Conservation (phyloP, 2,113 vertebrate genomes). For the Gobius niger region DNA sequence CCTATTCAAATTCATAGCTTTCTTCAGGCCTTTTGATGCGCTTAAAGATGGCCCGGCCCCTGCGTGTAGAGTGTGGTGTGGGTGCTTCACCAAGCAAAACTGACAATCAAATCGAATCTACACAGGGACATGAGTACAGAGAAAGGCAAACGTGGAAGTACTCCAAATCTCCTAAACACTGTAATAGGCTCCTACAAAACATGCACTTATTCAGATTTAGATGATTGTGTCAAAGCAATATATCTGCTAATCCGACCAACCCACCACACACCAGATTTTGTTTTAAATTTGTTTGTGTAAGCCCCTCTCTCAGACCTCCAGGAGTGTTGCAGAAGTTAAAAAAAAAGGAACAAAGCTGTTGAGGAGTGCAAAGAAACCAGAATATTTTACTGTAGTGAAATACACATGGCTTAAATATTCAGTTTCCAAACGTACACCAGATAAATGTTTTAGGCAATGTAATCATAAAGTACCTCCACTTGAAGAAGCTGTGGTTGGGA, state of each 20-base stretch:
- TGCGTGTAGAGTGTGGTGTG: not conserved
- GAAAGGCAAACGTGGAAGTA: not conserved
- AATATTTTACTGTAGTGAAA: not conserved
- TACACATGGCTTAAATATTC: not conserved
- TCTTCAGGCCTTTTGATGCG: slow-evolving; percentile 18
- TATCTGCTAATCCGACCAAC: not conserved
- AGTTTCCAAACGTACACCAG: not conserved
- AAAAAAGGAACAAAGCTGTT: too few species aligned
- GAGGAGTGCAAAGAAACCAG: too few species aligned
- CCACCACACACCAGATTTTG: too few species aligned
- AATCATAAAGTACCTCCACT: not conserved
- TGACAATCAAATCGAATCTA: slow-evolving; percentile 22
- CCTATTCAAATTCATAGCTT: slow-evolving; percentile 20
- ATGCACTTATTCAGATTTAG: not conserved
- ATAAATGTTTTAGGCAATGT: not conserved
- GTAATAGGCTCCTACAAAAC: not conserved
- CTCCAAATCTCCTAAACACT: not conserved
- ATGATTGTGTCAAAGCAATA: not conserved
- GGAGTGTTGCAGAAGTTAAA: too few species aligned
- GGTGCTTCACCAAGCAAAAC: slow-evolving; percentile 38
- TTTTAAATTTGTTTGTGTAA: too few species aligned
- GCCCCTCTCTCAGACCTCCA: too few species aligned
- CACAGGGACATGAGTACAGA: not conserved
- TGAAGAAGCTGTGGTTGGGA: too few species aligned
- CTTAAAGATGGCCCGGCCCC: slow-evolving; percentile 23